Conservation (phyloP, 2,888 invertebrate genomes). For the Plutella xylostella region DNA sequence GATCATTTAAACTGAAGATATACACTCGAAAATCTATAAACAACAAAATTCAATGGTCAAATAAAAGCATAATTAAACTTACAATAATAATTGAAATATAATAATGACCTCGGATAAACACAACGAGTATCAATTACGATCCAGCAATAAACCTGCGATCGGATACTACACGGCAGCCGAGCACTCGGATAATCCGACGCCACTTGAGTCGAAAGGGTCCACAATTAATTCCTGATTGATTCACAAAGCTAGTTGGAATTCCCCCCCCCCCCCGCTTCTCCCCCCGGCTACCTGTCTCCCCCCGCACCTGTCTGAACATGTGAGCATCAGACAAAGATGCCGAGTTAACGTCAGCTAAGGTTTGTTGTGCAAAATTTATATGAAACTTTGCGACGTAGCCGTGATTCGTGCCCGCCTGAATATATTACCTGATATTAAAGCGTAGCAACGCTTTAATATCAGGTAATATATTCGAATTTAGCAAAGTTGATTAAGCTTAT, state of each 20-base stretch:
- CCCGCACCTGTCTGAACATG: slow-evolving; percentile 31
- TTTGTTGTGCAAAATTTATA: slow-evolving; percentile 62
- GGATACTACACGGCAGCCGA: too few species aligned
- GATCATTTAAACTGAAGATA: too few species aligned
- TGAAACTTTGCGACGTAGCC: slow-evolving; percentile 46
- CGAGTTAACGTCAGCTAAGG: slow-evolving; percentile 58
- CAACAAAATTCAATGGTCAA: too few species aligned
- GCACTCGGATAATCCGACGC: slow-evolving; percentile 30
- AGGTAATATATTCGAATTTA: too few species aligned
- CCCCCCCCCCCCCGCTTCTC: slow-evolving; percentile 22
- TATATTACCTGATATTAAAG: too few species aligned
- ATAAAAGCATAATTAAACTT: too few species aligned
- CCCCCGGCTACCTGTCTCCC: slow-evolving; percentile 11
- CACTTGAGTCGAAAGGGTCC: slow-evolving; percentile 35
- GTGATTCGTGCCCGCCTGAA: slow-evolving; percentile 21
- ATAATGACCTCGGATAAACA: too few species aligned
- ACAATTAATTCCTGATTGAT: slow-evolving; percentile 63
- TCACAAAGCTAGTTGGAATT: slow-evolving; percentile 54
- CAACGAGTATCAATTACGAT: too few species aligned
- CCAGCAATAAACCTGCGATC: background rate
- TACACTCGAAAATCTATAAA: too few species aligned
- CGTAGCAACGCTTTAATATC: too few species aligned
- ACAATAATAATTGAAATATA: too few species aligned
- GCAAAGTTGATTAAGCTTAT: too few species aligned
- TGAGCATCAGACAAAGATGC: slow-evolving; percentile 61